Conservation (phyloP, 2,113 vertebrate species). For the Dolichotis patagonum region DNA sequence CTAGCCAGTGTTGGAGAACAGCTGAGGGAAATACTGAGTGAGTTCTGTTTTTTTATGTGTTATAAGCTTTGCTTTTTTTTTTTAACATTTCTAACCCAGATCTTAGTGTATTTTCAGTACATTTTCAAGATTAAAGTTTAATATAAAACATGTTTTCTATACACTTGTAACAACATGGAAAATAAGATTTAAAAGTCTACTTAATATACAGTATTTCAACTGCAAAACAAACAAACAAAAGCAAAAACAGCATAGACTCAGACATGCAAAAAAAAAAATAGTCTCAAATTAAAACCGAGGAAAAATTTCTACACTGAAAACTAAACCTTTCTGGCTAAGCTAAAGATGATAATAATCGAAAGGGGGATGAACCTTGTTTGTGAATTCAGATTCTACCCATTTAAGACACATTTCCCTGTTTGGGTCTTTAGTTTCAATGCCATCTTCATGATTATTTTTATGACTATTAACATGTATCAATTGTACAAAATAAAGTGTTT, state of each 20-base stretch:
- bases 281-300: not conserved
- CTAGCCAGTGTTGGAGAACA: too few relatives aligned
- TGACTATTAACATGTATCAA: not conserved
- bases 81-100: not conserved
- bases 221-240: not conserved
- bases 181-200: not conserved
- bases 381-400: not conserved
- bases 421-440: not conserved
- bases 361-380: not conserved
- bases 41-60: too few relatives aligned
- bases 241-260: not conserved
- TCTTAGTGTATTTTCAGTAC: not conserved
- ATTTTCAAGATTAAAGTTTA: not conserved
- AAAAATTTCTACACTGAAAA: not conserved
- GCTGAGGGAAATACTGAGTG: not conserved
- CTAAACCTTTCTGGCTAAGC: not conserved
- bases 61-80: not conserved
- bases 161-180: not conserved
- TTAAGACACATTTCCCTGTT: not conserved
- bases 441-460: not conserved
- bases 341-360: not conserved
- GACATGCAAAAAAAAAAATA: not conserved
- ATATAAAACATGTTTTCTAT: not conserved
- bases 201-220: not conserved
- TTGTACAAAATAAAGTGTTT: not conserved